Base-by-base conservation (phyloP, 92 coral and sea anemone genomes). In the Phenganax subtilis region DNA sequence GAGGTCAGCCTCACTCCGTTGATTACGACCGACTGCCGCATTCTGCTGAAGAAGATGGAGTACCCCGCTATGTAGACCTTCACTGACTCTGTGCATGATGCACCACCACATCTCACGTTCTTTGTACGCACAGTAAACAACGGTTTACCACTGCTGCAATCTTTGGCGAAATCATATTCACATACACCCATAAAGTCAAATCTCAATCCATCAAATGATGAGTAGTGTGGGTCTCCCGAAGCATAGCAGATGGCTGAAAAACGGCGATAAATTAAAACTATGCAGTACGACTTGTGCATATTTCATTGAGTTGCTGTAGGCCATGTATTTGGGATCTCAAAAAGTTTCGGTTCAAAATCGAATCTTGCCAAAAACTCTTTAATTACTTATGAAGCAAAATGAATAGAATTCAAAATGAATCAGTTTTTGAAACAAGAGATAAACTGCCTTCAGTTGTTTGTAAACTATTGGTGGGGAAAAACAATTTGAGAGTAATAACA, bases 101-200 rank as follows among this genome's bases (percentile, higher is more conserved):
- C 57, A 27, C 80, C 51, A 9, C 80, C 80, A n/a, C 80, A 75
- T 20, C 80, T 30, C 14, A 1, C 6, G 52, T 75, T 75, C 8
- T 6, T 17, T 9, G 67, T 57, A 56, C 37, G 25, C 53, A 75
- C 80, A 9, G 54, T 30, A 12, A 75, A 75, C 52, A 12, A 16
- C 47, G 47, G 47, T 7, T 75, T 55, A 14, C 2, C 2, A 25
- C 51, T 6, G 52, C 80, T 29, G 64, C 80, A 75, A 75, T 75
- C 64, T 25, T 55, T 30, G 9, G 64, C 67, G 28, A 75, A 75
- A 57, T 20, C 64, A 57, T 75, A 54, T 54, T 75, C 80, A 75
- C 80, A 75, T 55, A 44, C 57, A n/a, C 80, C 80, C 80, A 54
- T 54, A 29, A 75, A 75, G 80, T 75, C 55, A 31, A 54, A 75